Percentiles rank a stretch among this genome's conserved stretches.
Evolutionary conservation across 2,797 vertebrate species (phyloP).

Genomic region (Trachops cirrhosus): DNA sequence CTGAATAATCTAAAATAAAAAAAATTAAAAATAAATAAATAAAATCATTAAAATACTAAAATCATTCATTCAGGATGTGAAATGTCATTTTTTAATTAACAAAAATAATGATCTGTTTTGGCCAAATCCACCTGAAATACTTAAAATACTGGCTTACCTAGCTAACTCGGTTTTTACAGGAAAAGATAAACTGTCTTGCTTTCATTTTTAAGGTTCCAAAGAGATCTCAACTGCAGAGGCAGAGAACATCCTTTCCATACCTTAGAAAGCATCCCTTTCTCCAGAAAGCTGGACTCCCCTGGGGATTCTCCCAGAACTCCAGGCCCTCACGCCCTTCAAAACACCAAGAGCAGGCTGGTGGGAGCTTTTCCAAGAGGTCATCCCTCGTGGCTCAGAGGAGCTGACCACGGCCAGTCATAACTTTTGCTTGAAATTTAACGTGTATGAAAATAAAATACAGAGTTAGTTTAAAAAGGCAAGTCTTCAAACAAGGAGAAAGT

Average conservation of each 20-base stretch:
- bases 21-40: too few species aligned
- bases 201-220: neutral
- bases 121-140: neutral
- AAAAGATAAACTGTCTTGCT: neutral
- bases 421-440: neutral
- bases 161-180: constrained; percentile 6
- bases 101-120: neutral
- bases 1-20: too few species aligned
- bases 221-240: neutral
- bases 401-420: neutral
- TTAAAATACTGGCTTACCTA: neutral
- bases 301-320: neutral
- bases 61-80: neutral
- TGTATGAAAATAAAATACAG: neutral
- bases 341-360: neutral
- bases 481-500: neutral
- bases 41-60: neutral
- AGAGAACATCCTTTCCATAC: neutral
- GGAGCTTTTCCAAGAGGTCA: neutral
- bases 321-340: neutral
- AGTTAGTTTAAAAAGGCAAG: neutral
- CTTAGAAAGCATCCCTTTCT: neutral
- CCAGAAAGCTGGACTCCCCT: neutral
- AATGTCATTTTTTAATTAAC: neutral
- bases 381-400: neutral